Evolutionary conservation across 1,140 invertebrate species (phyloP).

Genomic region (Atta texana): DNA sequence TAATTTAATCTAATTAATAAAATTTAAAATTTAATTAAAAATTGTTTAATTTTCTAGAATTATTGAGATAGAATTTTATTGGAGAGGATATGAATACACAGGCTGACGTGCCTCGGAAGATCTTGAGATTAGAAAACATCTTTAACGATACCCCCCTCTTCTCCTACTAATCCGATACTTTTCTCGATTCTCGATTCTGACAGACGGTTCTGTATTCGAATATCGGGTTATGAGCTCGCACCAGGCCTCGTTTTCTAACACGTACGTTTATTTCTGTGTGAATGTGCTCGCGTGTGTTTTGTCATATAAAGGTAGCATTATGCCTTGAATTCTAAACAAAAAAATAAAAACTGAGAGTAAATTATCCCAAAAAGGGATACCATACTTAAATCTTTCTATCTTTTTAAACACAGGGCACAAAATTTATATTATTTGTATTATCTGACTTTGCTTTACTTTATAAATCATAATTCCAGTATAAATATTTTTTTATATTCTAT

Average conservation of each 20-base stretch:
- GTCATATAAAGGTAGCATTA: constrained; percentile 74
- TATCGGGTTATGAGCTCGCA: constrained; percentile 76
- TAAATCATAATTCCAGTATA: neutral
- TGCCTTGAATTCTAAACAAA: constrained; percentile 33
- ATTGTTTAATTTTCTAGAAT: neutral
- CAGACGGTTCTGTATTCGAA: constrained; percentile 77
- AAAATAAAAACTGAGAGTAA: neutral
- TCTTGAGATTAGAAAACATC: constrained; percentile 43
- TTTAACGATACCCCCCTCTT: constrained; percentile 14
- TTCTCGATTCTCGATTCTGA: constrained; percentile 70
- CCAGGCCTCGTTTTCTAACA: constrained; percentile 65
- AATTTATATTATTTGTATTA: neutral
- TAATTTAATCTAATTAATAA: neutral
- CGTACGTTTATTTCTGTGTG: constrained; percentile 31
- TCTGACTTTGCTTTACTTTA: neutral
- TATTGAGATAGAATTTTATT: neutral
- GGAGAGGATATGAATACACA: neutral
- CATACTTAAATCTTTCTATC: neutral
- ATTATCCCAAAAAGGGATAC: constrained; percentile 4
- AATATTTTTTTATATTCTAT: neutral
- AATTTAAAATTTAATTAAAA: constrained; percentile 6
- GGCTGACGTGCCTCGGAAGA: neutral
- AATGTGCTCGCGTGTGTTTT: constrained; percentile 24
- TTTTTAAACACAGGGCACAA: neutral
- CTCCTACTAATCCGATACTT: constrained; percentile 44